A percentile compares a stretch with the other conserved stretches of the same genome.
These are phyloP conservation scores for Zaprionus gabonicus DNA, from an alignment of 1,140 invertebrate genomes.

Conservation along the genomic window DNA sequence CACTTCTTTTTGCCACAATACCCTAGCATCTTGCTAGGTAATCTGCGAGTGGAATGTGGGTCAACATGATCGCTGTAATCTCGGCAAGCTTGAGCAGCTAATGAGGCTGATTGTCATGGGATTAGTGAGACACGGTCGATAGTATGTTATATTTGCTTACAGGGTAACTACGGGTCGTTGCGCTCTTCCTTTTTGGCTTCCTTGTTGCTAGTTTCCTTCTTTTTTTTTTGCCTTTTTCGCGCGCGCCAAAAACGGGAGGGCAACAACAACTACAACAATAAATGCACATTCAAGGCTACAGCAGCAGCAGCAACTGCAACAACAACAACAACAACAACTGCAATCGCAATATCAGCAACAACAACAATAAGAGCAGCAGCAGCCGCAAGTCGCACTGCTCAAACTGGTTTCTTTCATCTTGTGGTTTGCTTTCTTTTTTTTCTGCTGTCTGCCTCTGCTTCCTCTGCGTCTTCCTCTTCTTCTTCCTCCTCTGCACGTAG, in stretches of 20 bases:
- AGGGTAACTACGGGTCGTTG: slow-evolving; percentile 20
- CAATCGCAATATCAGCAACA: slow-evolving; percentile 39
- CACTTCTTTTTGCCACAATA: neutral
- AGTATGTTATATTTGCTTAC: neutral
- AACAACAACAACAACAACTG: slow-evolving; percentile 41
- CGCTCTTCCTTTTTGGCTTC: slow-evolving; percentile 13
- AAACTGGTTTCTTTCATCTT: slow-evolving; percentile 54
- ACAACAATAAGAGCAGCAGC: slow-evolving; percentile 51
- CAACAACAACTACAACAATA: slow-evolving; percentile 57
- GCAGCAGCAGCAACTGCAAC: slow-evolving; percentile 35
- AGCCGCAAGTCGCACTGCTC: slow-evolving; percentile 25
- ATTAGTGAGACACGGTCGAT: neutral
- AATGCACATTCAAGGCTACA: slow-evolving; percentile 79
- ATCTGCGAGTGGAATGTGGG: neutral
- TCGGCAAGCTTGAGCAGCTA: neutral
- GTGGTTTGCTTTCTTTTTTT: slow-evolving; percentile 78
- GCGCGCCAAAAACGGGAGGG: slow-evolving; percentile 69
- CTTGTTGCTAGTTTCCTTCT: slow-evolving; percentile 36
- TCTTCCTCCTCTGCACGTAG: slow-evolving; percentile 52
- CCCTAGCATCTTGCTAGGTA: neutral
- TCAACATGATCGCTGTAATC: neutral
- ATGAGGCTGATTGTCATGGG: neutral
- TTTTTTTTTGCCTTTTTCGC: slow-evolving; percentile 53
- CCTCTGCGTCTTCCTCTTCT: slow-evolving; percentile 21
- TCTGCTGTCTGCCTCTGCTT: slow-evolving; percentile 21